Base-by-base conservation (phyloP, 1,140 invertebrate species). In the Drosophila gunungcola region DNA sequence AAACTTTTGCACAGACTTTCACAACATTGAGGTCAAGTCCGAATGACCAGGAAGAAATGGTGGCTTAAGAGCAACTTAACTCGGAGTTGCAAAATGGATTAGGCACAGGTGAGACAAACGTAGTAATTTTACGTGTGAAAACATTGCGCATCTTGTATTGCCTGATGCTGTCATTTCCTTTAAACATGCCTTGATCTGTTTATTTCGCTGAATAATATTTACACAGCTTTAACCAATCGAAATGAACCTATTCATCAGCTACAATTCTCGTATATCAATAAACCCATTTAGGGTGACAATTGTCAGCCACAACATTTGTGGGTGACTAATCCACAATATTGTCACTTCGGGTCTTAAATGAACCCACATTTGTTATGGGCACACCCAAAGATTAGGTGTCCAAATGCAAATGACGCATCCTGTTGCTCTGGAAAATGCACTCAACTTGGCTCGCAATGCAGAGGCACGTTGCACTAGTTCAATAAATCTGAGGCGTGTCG, bases 401-500 rank as follows among this genome's bases (percentile, higher is more conserved):
- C 49, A 6, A 16, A 36, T 21, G 49, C 49, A 16, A n/a, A 57
- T 68, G 46, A 80, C 43, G 34, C 41, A 56, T 49, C 49, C 46
- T 36, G 4, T 4, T 21, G 16, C 49, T 38, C 41, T 39, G 32
- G 36, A 21, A 58, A 67, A 21, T 78, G 73, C 61, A 43, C n/a
- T 48, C 42, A 51, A 42, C 27, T 62, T 51, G 46, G 34, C 42
- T 25, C 32, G 12, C 27, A 53, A 56, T 55, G 58, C 70, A 51
- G 16, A 29, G 51, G 61, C 79, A 67, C 60, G 49, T 55, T 57
- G 75, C 68, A 74, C 64, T 68, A 62, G 70, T 69, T 73, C 73
- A 81, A 85, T 85, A 85, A 85, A 85, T 85, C 81, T 67, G 63
- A 64, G 49, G 52, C 67, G 68, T 77, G 77, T 58, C 76, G 60